These are phyloP conservation scores for Acrocyrtus sp. DNA, from an alignment of 2,888 invertebrate genomes.

Conservation along the genomic window DNA sequence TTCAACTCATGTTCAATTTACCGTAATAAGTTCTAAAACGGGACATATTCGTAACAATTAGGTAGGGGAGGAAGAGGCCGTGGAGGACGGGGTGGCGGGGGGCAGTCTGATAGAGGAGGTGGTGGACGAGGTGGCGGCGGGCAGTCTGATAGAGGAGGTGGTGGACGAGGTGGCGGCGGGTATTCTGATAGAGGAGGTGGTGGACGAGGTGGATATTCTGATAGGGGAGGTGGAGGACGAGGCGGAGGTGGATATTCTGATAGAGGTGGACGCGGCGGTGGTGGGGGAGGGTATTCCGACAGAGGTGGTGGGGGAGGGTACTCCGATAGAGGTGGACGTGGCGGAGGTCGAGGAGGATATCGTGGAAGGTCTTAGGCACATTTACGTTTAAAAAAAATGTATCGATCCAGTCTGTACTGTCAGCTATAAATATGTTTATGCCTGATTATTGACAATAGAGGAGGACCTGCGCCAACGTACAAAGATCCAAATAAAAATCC, in stretches of 20 bases:
- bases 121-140: slow-evolving; percentile 7
- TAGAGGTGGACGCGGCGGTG: neutral
- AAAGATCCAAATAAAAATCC: neutral
- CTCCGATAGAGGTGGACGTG: neutral
- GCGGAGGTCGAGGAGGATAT: slow-evolving; percentile 1
- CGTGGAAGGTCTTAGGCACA: neutral
- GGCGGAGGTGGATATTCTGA: neutral
- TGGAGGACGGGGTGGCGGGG: no score
- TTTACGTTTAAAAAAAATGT: neutral
- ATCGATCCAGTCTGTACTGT: no score
- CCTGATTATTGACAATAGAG: neutral
- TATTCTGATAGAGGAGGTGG: slow-evolving; percentile 1
- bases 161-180: neutral
- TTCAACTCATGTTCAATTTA: no score
- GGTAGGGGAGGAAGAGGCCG: neutral
- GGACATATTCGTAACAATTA: no score
- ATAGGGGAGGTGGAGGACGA: neutral
- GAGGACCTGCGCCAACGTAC: slow-evolving; percentile 8
- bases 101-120: no score
- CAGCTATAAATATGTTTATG: neutral
- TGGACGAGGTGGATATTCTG: neutral
- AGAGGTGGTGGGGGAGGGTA: neutral
- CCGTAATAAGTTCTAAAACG: no score
- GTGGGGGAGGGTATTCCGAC: neutral
- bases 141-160: neutral